Evolutionary conservation across 2,113 vertebrate genomes (phyloP), one percentile per base, ranked within the genome.

Genomic region (Phalacrocorax carbo): DNA sequence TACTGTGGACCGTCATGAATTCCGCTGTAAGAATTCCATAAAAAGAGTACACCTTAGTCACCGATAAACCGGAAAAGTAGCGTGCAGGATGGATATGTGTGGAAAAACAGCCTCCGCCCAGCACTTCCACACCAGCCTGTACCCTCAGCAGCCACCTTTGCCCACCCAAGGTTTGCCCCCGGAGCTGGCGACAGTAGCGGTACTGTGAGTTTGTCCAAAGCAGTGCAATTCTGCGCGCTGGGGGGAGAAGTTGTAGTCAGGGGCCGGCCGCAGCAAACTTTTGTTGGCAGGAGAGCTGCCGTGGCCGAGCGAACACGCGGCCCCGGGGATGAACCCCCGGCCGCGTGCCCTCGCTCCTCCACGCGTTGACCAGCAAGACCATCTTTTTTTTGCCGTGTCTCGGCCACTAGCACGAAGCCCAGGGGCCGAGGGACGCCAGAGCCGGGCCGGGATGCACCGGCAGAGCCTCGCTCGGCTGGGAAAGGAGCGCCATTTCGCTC

Each of bases 41-140:
- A 55, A 42, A 29, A 8, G 9, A 42, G 23, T 18, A 3, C n/a
- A 58, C 17, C 52, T 68, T 68, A 15, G 55, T 5, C 48, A 57
- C 16, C 2, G 10, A 82, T 26, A 52, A 36, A 23, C 21, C 44
- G 57, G 55, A 23, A 52, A 25, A 49, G 13, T 0, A 29, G 15
- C 0, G 23, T 18, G 36, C 54, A 61, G n/a, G 11, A 0, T 1
- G 13, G 10, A 15, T 5, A 21, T 0, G 5, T 5, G 6, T 1
- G 22, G 64, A 11, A 54, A 68, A 48, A 32, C 15, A 4, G 30
- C 26, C 52, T 22, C 49, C 18, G 49, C 54, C 9, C 3, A 15
- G 48, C n/a, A 36, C 5, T 49, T 15, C 55, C 68, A 1, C 1
- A 2, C 8, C 48, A 55, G 60, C 64, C 55, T 8, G 15, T 6